Evolutionary conservation across 2,888 invertebrate genomes (phyloP), one percentile per base, ranked within the genome.

Genomic region (Bruchidius siliquastri): DNA sequence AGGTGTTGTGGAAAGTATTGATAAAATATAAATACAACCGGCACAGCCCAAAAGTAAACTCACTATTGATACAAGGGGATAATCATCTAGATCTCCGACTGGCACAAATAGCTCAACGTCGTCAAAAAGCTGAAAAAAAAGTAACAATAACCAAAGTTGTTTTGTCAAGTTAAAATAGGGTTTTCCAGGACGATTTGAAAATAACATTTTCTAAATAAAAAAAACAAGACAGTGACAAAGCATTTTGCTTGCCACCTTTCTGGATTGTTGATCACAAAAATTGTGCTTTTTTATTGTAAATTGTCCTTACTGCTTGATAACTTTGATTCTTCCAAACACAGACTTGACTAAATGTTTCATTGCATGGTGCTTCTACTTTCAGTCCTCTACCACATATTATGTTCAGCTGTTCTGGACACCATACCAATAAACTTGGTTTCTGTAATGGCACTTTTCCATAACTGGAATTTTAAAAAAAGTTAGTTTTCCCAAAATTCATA

Each of bases 1-100:
- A 49, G 78, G 77, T 21, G 77, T 77, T 30, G 78, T 80, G n/a
- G 86, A 84, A 74, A 86, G 81, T 72, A 87, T 77, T 30, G 87
- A 86, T 73, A 88, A 81, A 72, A 87, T 83, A 79, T 87, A 88
- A 79, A 88, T 85, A 75, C 87, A 87, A 2, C 87, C 88, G 73
- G 85, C 84, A 82, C 87, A 88, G 10, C 87, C 87, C 49, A 87
- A 81, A 22, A 87, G 77, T 70, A 87, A 80, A 10, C 87, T 85
- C 21, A 85, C 82, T 72, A 87, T 83, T 3, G 87, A 84, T 3
- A 88, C 87, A 32, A 86, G 74, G 0, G 86, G 85, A 78, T 86
- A 87, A 80, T 88, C 86, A 76, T 87, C 85, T 70, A 87, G 80
- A 79, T 87, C 84, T 66, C 88, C 88, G 68, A 88, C 83, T 2